Evolutionary conservation across 1,140 invertebrate genomes (phyloP), one percentile per base, ranked within the genome.

Genomic region (Lepidostoma basale): DNA sequence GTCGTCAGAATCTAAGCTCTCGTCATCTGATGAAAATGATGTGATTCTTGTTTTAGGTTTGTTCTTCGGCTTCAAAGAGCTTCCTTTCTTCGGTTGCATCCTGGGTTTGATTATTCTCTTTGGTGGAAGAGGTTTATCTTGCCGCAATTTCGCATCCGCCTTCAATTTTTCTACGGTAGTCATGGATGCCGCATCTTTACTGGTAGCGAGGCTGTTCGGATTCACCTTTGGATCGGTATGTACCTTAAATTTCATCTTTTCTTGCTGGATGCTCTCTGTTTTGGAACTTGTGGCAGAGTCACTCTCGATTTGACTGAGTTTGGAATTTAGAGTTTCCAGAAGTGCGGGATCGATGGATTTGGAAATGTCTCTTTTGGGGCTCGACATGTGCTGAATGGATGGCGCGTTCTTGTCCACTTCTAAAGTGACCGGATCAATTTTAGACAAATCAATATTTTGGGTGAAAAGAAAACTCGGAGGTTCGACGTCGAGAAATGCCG

Each of bases 1-100:
- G 77, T 89, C 88, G 77, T 89, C 88, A 4, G 88, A 89, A 79
- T 89, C 88, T 23, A 89, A 78, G 69, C 88, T 89, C 78, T 89
- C 88, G 76, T 89, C 88, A 68, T 89, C 88, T 0, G 88, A 89
- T 64, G 87, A 89, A 72, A 89, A 89, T 0, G 88, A 89, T 6
- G 88, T 89, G 25, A 89, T 89, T 67, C 88, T 78, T 22, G 88
- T 88, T 80, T 89, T 89, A 36, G 80, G 81, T 74, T 87, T 89
- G 68, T 78, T 85, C 63, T 81, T 83, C 20, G 73, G 75, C 77
- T 84, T 84, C 22, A 81, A 77, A 75, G 77, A 74, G 36, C 81
- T 79, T 22, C 83, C 77, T 39, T 84, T 84, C 73, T 84, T 85
- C 66, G 83, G 84, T 52, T 83, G 83, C 70, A 84, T 82, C 28